A percentile compares a stretch with the other conserved stretches of the same genome.
Conservation (phyloP, 2,888 invertebrate species). For the Hydropsyche betteni region DNA sequence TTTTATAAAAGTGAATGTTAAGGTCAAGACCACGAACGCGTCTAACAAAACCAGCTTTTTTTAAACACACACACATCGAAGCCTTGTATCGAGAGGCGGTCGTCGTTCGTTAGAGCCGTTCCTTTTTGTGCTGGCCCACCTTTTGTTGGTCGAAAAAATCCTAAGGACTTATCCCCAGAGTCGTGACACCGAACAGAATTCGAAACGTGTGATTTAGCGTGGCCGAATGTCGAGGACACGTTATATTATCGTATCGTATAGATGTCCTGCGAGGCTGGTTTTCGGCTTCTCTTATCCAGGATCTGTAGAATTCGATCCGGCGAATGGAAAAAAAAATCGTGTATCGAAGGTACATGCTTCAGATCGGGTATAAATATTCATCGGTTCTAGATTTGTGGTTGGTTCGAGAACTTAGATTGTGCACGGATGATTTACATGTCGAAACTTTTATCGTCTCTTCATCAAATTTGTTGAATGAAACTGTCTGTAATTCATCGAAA, state of each 20-base stretch:
- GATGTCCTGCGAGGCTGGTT: no score
- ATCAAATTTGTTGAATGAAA: neutral
- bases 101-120: conserved; percentile 11
- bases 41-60: conserved; percentile 42
- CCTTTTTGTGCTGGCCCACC: conserved; percentile 24
- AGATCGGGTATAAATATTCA: conserved; percentile 17
- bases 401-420: no score
- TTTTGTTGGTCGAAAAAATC: conserved; percentile 25
- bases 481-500: neutral
- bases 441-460: neutral
- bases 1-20: conserved; percentile 51
- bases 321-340: neutral
- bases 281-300: conserved; percentile 13
- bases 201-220: neutral
- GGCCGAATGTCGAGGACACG: conserved; percentile 5
- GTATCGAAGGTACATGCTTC: neutral
- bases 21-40: conserved; percentile 50
- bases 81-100: neutral
- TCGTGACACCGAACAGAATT: neutral
- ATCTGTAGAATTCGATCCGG: conserved; percentile 1
- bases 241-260: no score
- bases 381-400: neutral
- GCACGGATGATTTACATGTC: neutral
- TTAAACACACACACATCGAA: neutral
- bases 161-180: no score